Base-by-base conservation (phyloP, 2,797 vertebrate genomes). In the Myotis vivesi region DNA sequence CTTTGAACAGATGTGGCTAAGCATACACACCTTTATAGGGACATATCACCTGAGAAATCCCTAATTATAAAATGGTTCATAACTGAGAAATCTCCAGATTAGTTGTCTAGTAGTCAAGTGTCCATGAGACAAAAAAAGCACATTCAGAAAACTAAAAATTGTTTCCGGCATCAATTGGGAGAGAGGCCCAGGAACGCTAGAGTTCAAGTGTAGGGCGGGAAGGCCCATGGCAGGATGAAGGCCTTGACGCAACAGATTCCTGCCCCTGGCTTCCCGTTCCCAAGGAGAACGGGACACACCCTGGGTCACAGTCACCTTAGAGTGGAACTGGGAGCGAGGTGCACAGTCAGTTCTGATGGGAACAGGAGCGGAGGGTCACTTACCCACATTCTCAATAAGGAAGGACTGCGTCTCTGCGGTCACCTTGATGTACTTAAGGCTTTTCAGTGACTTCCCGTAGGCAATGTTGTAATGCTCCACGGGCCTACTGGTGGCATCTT, bases 361-460 rank as follows among this genome's bases (percentile, higher is more conserved):
- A 92, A 89, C 44, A 76, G 20, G 66, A 15, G 68, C 30, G 5
- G 0, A 3, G 11, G 0, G 92, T 92, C 66, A 93, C 98, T 98
- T 98, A 88, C 94, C 99, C 97, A 99, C 96, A 55, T 99, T 98
- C 98, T 99, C 98, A 97, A 98, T 96, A 95, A 98, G 97, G 92
- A 98, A 97, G 30, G 98, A 97, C 62, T 97, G 97, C 20, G 96
- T 98, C 95, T 98, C 97, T 83, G 98, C 98, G 94, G 98, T 98
- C 82, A 86, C 97, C 71, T 97, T 98, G 85, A 98, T 91, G 94
- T 98, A 98, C 92, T 98, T 98, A 93, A 99, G 98, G 66, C 97
- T 98, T 97, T 98, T 98, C 91, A 98, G 95, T 80, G 98, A 98
- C 97, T 98, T 99, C 97, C 98, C 98, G 72, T 98, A 98, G 97